Conservation (phyloP, 2,888 invertebrate species). For the Globia sparganii region DNA sequence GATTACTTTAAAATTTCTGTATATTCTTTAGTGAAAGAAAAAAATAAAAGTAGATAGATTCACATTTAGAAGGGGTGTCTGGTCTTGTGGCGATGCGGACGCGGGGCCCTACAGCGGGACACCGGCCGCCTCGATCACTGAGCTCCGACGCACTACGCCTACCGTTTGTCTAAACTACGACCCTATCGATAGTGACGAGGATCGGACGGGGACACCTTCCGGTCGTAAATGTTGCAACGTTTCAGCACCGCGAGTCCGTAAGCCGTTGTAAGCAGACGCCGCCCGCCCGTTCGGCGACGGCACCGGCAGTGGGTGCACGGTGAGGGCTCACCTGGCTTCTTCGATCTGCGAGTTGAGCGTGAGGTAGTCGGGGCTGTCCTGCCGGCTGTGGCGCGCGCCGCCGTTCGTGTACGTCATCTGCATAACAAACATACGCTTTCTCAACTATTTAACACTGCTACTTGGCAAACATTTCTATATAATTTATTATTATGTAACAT, state of each 20-base stretch:
- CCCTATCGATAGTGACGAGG: background rate
- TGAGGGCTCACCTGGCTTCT: conserved; percentile 92
- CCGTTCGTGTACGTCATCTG: conserved; percentile 82
- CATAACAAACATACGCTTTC: conserved; percentile 20
- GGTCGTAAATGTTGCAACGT: too few species aligned
- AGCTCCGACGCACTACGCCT: conserved; percentile 10
- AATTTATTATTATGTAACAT: background rate
- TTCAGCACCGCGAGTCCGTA: background rate
- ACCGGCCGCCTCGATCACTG: conserved; percentile 25
- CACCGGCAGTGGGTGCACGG: background rate
- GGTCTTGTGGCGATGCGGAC: conserved; percentile 23
- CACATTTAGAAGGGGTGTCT: conserved; percentile 41
- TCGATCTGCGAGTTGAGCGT: conserved; percentile 94
- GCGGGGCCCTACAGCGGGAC: conserved; percentile 32
- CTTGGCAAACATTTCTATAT: background rate
- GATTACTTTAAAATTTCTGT: conserved; percentile 19
- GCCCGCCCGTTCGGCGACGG: background rate
- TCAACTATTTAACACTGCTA: background rate
- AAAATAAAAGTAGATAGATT: conserved; percentile 26
- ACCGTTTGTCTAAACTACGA: background rate
- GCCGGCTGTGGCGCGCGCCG: conserved; percentile 84
- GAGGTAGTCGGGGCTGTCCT: conserved; percentile 92
- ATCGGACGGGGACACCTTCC: background rate
- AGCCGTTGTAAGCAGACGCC: background rate
- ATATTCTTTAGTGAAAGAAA: conserved; percentile 67